phyloP scores from a whole-genome alignment of 2,797 vertebrate species.

The Liasis olivaceus region DNA sequence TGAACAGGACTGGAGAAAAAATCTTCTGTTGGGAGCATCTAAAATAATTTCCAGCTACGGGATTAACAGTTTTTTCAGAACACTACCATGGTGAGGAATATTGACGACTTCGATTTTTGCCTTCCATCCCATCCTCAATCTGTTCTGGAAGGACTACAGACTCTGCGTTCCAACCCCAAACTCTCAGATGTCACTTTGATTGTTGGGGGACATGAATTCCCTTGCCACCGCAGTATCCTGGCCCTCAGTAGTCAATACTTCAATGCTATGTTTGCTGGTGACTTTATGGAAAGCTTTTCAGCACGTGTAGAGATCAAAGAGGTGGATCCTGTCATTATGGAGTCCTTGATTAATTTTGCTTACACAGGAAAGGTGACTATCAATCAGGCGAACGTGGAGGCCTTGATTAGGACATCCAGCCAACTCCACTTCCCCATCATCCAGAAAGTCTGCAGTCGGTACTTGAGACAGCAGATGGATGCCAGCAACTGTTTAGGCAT shows the following conservation, averaged over 20 bases:
- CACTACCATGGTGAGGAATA: constrained; percentile 86
- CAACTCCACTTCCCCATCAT: constrained; percentile 91
- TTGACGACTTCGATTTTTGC: constrained; percentile 94
- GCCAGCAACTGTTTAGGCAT: constrained; percentile 95
- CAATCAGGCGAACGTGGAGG: constrained; percentile 93
- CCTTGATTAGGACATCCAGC: constrained; percentile 85
- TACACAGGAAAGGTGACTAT: constrained; percentile 94
- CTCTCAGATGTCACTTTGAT: constrained; percentile 88
- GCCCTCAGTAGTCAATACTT: constrained; percentile 96
- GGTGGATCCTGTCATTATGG: constrained; percentile 81
- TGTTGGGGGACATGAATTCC: constrained; percentile 83
- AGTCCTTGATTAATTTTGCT: constrained; percentile 87
- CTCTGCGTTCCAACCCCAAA: constrained; percentile 85
- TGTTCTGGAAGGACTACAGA: constrained; percentile 87
- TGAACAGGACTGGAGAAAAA: neutral
- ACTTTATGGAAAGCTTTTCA: constrained; percentile 91
- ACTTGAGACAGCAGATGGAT: constrained; percentile 95
- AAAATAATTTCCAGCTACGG: neutral
- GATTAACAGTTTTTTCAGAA: neutral
- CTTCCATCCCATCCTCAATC: constrained; percentile 90
- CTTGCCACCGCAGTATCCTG: constrained; percentile 89
- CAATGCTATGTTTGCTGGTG: constrained; percentile 90
- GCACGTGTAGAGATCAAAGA: constrained; percentile 89
- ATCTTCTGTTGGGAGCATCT: neutral
- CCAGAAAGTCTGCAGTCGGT: constrained; percentile 89